Conservation (phyloP, 2,113 vertebrate genomes). For the Gavialis gangeticus region DNA sequence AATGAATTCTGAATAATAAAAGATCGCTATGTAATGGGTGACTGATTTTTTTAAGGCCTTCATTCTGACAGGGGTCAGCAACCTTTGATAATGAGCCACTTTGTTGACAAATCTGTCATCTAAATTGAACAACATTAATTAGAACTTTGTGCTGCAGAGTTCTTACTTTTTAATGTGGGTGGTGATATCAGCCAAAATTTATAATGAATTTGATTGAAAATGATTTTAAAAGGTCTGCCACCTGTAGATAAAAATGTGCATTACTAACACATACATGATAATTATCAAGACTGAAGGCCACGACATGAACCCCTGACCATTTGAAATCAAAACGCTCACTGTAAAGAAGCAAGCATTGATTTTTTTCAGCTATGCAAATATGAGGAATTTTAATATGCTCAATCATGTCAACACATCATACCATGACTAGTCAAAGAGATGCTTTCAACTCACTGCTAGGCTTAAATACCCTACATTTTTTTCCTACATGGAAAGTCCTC, state of each 20-base stretch:
- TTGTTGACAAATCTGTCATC: conserved; percentile 73
- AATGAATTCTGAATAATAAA: conserved; percentile 70
- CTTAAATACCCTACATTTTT: neutral
- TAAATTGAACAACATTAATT: conserved; percentile 72
- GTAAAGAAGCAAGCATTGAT: neutral
- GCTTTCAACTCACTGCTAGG: neutral
- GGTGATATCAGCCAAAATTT: conserved; percentile 53
- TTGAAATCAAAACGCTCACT: conserved; percentile 72
- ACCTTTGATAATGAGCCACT: conserved; percentile 72
- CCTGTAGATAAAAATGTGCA: conserved; percentile 78
- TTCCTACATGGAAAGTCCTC: neutral
- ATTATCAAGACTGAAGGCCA: conserved; percentile 64
- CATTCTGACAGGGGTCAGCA: conserved; percentile 66
- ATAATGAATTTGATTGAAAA: conserved; percentile 72
- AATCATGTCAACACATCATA: neutral
- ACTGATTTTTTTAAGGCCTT: conserved; percentile 54
- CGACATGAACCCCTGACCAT: conserved; percentile 61
- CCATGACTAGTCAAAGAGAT: neutral
- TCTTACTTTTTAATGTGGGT: conserved; percentile 66
- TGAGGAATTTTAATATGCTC: neutral
- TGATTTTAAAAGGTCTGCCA: conserved; percentile 76
- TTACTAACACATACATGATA: conserved; percentile 64
- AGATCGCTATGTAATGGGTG: conserved; percentile 50
- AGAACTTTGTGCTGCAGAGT: conserved; percentile 56
- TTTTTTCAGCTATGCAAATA: neutral